Evolutionary conservation across 2,113 vertebrate species (phyloP).

Genomic region (Campylomormyrus numenius): DNA sequence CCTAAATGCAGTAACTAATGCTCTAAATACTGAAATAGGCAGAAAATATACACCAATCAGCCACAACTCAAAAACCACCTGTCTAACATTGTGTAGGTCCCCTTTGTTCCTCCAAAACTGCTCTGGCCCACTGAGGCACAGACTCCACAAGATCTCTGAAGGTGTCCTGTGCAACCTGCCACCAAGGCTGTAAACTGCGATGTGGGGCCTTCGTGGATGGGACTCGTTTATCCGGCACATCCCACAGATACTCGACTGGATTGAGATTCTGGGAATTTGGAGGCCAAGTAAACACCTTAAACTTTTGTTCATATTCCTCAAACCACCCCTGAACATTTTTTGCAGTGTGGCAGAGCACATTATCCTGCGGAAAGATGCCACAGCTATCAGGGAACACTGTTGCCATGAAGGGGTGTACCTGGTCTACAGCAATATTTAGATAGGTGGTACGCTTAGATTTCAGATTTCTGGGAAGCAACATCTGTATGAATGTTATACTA

Average conservation of each 20-base stretch:
- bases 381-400: neutral
- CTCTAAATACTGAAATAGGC: neutral
- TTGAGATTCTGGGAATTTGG: neutral
- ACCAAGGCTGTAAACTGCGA: neutral
- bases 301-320: neutral
- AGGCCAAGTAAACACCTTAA: neutral
- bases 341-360: neutral
- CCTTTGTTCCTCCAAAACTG: neutral
- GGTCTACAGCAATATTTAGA: neutral
- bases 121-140: neutral
- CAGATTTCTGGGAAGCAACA: neutral
- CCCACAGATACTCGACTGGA: neutral
- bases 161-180: neutral
- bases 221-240: neutral
- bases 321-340: neutral
- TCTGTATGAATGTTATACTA: neutral
- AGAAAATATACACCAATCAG: neutral
- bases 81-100: neutral
- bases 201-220: neutral
- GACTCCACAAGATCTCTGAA: neutral
- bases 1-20: neutral
- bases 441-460: neutral
- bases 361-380: neutral
- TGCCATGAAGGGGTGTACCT: neutral
- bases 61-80: neutral